Base-by-base conservation (phyloP, 2,888 invertebrate genomes). In the Eueremaeus valkanovi region DNA sequence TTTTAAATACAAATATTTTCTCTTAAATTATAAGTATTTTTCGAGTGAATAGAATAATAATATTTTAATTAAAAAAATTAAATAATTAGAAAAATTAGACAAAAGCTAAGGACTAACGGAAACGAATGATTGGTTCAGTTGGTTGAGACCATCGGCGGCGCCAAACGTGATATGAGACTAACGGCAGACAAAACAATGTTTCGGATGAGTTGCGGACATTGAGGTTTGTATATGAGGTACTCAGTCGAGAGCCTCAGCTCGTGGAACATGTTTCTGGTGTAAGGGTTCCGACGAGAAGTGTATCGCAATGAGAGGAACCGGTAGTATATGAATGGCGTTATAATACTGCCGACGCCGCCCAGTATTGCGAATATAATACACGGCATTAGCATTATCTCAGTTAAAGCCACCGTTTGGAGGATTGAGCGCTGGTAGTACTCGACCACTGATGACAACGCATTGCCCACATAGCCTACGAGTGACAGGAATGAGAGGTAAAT, bases 261-360 rank as follows among this genome's bases (percentile, higher is more conserved):
- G 24, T 73, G 51, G 40, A 78, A 78, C 13, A 74, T 42, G 31
- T 78, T 76, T 76, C 78, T 76, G 11, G 77, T 78, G 55, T 80
- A 79, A 16, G 79, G 79, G 87, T 99, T 99, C 81, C 99, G 90
- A 76, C 94, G 89, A 8, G 98, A 98, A 77, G 91, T 87, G 85
- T 98, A 95, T 78, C 99, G 90, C 83, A 94, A 88, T 77, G 90
- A 89, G 81, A 99, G 86, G 86, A 99, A 99, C 84, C 97, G 93
- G 85, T 96, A 98, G 87, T 98, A 99, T 81, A 96, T 89, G 85
- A 99, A 92, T 63, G 97, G 96, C 18, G 95, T 92, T 82, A 98
- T 86, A 76, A 98, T 85, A 36, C 92, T 92, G 82, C 92, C 92
- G 84, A 90, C 89, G 36, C 96, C 96, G 84, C 90, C 88, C 79